Conservation (phyloP, 2,888 invertebrate genomes). For the Ormyrus thymus region DNA sequence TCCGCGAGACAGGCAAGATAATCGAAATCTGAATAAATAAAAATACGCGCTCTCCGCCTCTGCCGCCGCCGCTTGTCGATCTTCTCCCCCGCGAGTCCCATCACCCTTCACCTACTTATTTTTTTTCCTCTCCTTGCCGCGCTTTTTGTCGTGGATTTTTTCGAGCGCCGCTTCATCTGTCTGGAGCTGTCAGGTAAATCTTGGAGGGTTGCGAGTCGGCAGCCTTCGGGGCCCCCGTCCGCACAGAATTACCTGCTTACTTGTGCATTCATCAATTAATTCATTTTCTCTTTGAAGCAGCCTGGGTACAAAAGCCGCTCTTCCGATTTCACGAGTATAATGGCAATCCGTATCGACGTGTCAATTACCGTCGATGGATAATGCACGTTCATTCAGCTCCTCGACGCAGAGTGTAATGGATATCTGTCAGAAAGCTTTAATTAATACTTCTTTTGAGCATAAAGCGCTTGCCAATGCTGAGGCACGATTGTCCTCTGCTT, state of each 20-base stretch:
- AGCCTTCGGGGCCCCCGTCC: conserved; percentile 40
- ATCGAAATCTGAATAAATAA: conserved; percentile 69
- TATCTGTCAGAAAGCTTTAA: conserved; percentile 48
- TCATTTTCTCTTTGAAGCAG: conserved; percentile 32
- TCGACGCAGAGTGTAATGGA: conserved; percentile 39
- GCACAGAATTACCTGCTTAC: conserved; percentile 55
- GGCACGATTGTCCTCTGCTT: neutral
- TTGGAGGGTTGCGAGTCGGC: conserved; percentile 49
- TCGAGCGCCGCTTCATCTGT: conserved; percentile 39
- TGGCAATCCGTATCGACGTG: conserved; percentile 33
- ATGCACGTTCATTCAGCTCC: conserved; percentile 10
- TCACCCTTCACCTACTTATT: conserved; percentile 48
- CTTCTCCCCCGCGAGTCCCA: conserved; percentile 44
- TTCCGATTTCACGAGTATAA: conserved; percentile 29
- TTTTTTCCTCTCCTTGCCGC: conserved; percentile 26
- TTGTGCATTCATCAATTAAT: conserved; percentile 56
- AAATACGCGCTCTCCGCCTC: conserved; percentile 57
- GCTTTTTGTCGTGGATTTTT: conserved; percentile 14
- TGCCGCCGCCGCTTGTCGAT: conserved; percentile 30
- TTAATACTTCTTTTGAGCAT: conserved; percentile 37
- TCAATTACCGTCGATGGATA: conserved; percentile 45
- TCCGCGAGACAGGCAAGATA: conserved; percentile 64
- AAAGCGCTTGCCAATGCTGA: neutral
- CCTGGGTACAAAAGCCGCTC: conserved; percentile 27
- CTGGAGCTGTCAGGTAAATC: conserved; percentile 56